Base-by-base conservation (phyloP, 2,888 invertebrate species). In the Ernsta delagoae region DNA sequence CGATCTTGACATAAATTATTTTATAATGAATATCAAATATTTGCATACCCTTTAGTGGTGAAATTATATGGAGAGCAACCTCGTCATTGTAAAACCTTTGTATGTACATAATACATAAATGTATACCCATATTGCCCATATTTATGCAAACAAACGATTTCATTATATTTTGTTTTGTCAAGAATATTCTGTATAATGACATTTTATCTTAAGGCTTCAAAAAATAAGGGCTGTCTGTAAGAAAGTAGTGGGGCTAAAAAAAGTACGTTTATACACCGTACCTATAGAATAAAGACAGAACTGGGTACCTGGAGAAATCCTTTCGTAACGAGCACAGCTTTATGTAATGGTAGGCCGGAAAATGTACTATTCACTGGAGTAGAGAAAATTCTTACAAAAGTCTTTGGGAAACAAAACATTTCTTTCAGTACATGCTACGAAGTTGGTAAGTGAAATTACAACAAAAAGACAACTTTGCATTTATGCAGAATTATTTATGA, bases 221-320 rank as follows among this genome's bases (percentile, higher is more conserved):
- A 50, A 16, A 7, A 12, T 11, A n/a, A n/a, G n/a, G n/a, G n/a
- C n/a, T n/a, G n/a, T n/a, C n/a, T n/a, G n/a, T n/a, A n/a, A n/a
- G 50, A 8, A 50, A 50, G 8, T 8, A 50, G 50, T 5, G 48
- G 48, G 12, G 50, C 8, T 7, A 50, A 12, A 48, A 12, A 3
- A 8, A 50, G 8, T 48, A 54, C 41, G 3, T 6, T 4, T 34
- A 34, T 54, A 54, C 9, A 54, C n/a, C 54, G 5, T n/a, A 41
- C 9, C 4, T 54, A 31, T 34, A 54, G 6, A 12, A 36, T 48
- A 57, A 54, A 56, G 41, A 31, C 39, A 65, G 48, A 50, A 50
- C 50, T 59, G 39, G 45, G 5, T 50, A 50, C 59, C 48, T 59
- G 50, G 34, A 50, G 34, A 61, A 61, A 61, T 61, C 62, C 62